These are phyloP conservation scores for Tangara arthus DNA, from an alignment of 2,797 vertebrate species.

Conservation along the genomic window DNA sequence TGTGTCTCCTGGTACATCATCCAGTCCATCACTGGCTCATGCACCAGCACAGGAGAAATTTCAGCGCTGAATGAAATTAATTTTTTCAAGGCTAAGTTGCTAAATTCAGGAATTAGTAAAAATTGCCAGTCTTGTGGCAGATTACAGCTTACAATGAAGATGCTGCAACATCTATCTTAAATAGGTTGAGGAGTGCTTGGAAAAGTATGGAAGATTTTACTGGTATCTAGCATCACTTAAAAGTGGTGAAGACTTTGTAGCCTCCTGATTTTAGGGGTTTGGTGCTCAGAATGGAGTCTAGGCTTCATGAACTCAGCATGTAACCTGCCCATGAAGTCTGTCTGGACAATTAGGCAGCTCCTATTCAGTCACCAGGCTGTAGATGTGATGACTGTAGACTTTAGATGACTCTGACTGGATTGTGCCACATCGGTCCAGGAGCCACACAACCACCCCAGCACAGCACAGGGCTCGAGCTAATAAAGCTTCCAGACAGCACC, in stretches of 20 bases:
- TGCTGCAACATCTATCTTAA: not conserved
- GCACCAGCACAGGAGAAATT: not conserved
- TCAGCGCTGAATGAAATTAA: not conserved
- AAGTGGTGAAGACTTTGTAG: not conserved
- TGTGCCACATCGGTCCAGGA: not conserved
- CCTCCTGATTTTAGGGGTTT: not conserved
- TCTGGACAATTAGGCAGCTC: not conserved
- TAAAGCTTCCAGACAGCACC: not conserved
- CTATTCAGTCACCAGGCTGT: not conserved
- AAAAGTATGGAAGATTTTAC: not conserved
- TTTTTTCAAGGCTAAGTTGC: not conserved
- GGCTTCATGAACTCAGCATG: not conserved
- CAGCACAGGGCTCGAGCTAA: not conserved
- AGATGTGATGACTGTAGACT: accelerated
- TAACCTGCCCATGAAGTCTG: not conserved
- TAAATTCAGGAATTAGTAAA: not conserved
- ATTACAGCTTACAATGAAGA: not conserved
- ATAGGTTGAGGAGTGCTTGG: not conserved
- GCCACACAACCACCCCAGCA: not conserved
- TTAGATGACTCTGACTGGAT: not conserved
- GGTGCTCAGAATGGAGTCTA: not conserved
- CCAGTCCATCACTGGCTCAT: not conserved
- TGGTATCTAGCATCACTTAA: not conserved
- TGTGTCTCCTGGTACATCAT: not conserved
- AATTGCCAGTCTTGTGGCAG: not conserved